Base-by-base conservation (phyloP, 2,888 invertebrate genomes). In the Germaria angustata region DNA sequence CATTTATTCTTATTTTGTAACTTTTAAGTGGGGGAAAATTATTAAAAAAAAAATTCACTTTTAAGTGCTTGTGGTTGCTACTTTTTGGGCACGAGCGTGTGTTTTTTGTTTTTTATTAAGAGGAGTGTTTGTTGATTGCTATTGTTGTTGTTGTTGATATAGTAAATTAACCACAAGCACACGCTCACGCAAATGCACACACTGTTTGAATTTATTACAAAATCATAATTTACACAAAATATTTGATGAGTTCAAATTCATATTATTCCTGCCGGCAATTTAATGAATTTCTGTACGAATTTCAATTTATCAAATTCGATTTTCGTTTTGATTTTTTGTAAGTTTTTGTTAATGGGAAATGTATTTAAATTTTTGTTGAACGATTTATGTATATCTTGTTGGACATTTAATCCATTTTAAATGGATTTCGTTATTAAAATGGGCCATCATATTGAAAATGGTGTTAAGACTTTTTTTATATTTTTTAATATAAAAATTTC, bases 121-220 rank as follows among this genome's bases (percentile, higher is more conserved):
- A 55, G 78, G 69, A 65, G 78, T 69, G 65, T 34, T 66, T 39
- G 53, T 39, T 66, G 13, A n/a, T 55, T 39, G 41, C 3, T 55
- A 5, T 36, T 39, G 15, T 32, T 41, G 9, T 46, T 65, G 8
- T 28, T 44, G 34, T 39, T 55, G 49, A 6, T 68, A 41, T 44
- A 51, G 32, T 73, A 59, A 71, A 80, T 66, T 44, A 66, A 73
- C 72, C 65, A 66, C 55, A 55, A 22, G 11, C 53, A n/a, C n/a
- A 7, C 15, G 9, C 22, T 8, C 53, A 65, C 66, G 34, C 34
- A 36, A 44, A 49, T 2, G 5, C 0, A 46, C 15, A 46, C 46
- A 9, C 5, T 28, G 7, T 36, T 34, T 66, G 8, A 22, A 24
- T 51, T 24, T 41, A 68, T 72, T 72, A 79, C 79, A 73, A 73